These are phyloP conservation scores for Cotesia glomerata DNA, from an alignment of 1,140 invertebrate genomes.

Conservation along the genomic window DNA sequence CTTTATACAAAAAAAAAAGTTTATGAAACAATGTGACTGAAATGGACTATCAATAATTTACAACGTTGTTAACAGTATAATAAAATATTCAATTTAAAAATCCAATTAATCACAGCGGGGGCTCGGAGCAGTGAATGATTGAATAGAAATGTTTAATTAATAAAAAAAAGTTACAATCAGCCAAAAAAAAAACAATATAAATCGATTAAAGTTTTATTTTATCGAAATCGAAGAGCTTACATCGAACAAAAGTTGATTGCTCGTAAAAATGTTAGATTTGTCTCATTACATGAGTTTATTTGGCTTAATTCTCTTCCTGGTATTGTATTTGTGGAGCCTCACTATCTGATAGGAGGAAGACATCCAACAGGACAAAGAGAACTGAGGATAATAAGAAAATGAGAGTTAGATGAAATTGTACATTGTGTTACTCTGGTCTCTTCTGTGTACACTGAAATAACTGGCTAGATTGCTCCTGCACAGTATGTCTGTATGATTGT, in stretches of 20 bases:
- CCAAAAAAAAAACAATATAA: background rate
- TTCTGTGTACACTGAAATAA: no score
- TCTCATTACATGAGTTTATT: background rate
- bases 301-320: no score
- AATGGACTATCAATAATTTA: no score
- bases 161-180: background rate
- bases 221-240: background rate
- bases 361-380: background rate
- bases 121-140: background rate
- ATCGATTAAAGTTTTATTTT: slow-evolving; percentile 20
- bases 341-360: background rate
- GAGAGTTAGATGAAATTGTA: background rate
- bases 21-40: no score
- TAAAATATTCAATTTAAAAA: background rate
- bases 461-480: no score
- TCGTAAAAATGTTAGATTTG: slow-evolving; percentile 13
- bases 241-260: slow-evolving; percentile 8
- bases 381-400: background rate
- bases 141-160: background rate
- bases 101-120: background rate
- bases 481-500: no score
- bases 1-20: no score
- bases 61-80: no score
- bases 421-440: background rate
- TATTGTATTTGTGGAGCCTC: background rate